A percentile compares a stretch with the other conserved stretches of the same genome.
These are phyloP conservation scores for Ctenopoma kingsleyae DNA, from an alignment of 2,797 vertebrate genomes.

Conservation along the genomic window DNA sequence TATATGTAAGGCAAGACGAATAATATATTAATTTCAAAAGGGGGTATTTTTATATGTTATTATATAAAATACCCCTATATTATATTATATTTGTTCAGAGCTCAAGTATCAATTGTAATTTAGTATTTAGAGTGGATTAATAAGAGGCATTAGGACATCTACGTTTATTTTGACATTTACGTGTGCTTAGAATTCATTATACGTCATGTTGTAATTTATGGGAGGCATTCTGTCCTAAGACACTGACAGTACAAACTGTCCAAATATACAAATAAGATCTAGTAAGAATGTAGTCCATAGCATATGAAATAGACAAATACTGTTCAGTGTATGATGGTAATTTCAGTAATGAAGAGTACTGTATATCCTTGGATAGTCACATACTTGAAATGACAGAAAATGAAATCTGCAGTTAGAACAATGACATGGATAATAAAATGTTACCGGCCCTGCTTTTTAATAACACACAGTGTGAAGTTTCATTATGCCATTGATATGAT, in stretches of 20 bases:
- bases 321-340: slow-evolving; percentile 2
- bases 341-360: background rate
- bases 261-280: slow-evolving; percentile 13
- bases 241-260: background rate
- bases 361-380: background rate
- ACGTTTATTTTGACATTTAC: background rate
- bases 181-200: slow-evolving; percentile 11
- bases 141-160: background rate
- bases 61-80: no score
- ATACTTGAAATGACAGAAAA: background rate
- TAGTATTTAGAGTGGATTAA: background rate
- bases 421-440: slow-evolving; percentile 43
- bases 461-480: slow-evolving; percentile 44
- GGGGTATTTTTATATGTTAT: no score
- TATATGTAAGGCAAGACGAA: slow-evolving; percentile 3
- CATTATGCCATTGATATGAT: slow-evolving; percentile 43
- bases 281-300: background rate
- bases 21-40: background rate
- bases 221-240: slow-evolving; percentile 6
- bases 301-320: slow-evolving; percentile 26
- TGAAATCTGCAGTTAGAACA: slow-evolving; percentile 11
- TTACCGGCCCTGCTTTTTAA: slow-evolving; percentile 46
- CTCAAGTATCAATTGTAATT: background rate
- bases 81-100: background rate
- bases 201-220: slow-evolving; percentile 32